Conservation (phyloP, 2,888 invertebrate species). For the Cryptus armator region DNA sequence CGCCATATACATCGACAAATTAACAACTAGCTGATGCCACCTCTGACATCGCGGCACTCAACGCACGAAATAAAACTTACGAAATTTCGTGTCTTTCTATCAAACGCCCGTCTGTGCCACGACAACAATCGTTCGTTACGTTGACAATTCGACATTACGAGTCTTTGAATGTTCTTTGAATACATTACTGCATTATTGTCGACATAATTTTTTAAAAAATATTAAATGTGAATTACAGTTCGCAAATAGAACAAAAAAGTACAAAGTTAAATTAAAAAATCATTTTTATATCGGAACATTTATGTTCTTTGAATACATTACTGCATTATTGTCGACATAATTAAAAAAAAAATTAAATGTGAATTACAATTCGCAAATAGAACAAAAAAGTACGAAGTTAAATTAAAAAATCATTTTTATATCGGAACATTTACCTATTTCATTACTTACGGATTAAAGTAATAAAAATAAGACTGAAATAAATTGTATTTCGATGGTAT, state of each 20-base stretch:
- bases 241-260: neutral
- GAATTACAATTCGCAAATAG: neutral
- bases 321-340: neutral
- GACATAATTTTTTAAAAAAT: neutral
- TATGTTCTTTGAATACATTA: neutral
- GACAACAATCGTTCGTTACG: neutral
- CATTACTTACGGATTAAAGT: neutral
- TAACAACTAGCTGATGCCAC: slow-evolving; percentile 33
- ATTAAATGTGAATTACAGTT: neutral
- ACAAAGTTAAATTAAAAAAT: neutral
- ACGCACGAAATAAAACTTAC: slow-evolving; percentile 34
- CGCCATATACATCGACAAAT: slow-evolving; percentile 50
- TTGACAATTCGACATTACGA: neutral
- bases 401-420: neutral
- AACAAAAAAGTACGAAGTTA: neutral
- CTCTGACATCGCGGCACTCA: slow-evolving; percentile 51
- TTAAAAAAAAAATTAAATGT: neutral
- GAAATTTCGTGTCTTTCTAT: slow-evolving; percentile 30
- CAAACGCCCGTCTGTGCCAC: neutral
- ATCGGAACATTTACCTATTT: neutral
- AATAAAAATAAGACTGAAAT: neutral
- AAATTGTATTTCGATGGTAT: neutral
- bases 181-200: neutral
- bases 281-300: too few species aligned
- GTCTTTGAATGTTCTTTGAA: neutral